A percentile compares a stretch with the other conserved stretches of the same genome.
phyloP scores from a whole-genome alignment of 2,113 vertebrate species.

The Dicentrarchus labrax region DNA sequence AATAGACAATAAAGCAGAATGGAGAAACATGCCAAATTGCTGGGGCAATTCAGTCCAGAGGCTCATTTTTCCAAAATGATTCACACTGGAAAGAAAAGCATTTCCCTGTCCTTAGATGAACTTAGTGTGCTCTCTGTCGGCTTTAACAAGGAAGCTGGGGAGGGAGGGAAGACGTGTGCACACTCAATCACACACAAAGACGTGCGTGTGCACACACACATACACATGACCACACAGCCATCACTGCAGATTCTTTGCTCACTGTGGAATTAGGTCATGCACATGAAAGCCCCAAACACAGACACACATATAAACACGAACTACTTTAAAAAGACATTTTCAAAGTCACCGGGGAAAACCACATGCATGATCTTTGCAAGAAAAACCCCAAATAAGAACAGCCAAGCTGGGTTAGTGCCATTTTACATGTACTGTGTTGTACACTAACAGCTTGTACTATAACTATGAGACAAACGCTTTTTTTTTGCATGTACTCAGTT shows the following conservation, averaged over 20 bases:
- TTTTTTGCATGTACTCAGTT: constrained; percentile 30
- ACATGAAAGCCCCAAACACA: constrained; percentile 69
- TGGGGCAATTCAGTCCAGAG: constrained; percentile 88
- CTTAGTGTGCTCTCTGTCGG: constrained; percentile 85
- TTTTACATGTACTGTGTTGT: constrained; percentile 28
- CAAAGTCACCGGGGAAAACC: constrained; percentile 56
- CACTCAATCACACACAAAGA: constrained; percentile 29
- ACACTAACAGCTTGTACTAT: constrained; percentile 9
- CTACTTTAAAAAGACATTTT: constrained; percentile 51
- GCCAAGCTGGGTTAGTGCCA: constrained; percentile 6
- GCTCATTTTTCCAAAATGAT: constrained; percentile 90
- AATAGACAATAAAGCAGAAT: constrained; percentile 94
- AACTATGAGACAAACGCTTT: constrained; percentile 5
- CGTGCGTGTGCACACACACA: background rate
- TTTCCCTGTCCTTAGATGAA: constrained; percentile 91
- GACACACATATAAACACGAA: constrained; percentile 59
- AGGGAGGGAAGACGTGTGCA: constrained; percentile 52
- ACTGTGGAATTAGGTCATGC: constrained; percentile 78
- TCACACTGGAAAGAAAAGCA: constrained; percentile 89
- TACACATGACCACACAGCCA: constrained; percentile 57
- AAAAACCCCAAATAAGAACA: constrained; percentile 27
- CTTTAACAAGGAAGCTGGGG: constrained; percentile 78
- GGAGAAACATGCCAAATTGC: constrained; percentile 91
- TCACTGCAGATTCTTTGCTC: constrained; percentile 71
- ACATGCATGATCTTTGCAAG: constrained; percentile 37